Conservation (phyloP, 2,113 vertebrate species). For the Nanger granti region DNA sequence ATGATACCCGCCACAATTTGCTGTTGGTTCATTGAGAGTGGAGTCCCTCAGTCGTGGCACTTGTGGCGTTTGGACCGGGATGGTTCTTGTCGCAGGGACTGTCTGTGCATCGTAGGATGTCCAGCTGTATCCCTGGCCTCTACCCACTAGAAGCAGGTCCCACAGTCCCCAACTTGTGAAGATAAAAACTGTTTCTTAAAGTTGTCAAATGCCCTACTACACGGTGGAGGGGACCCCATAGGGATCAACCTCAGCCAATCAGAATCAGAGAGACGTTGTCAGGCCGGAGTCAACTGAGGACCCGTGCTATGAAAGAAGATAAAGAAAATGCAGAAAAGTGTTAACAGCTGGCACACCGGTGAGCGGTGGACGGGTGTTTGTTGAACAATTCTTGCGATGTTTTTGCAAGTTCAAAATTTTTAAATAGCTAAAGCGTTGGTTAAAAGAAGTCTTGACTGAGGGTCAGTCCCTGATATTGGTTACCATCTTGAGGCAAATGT, state of each 20-base stretch:
- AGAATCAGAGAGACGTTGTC: background rate
- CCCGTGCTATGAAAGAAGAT: background rate
- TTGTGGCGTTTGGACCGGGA: fast-evolving
- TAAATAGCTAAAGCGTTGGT: background rate
- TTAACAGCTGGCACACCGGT: fast-evolving
- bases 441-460: background rate
- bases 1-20: background rate
- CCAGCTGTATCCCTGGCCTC: background rate
- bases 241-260: background rate
- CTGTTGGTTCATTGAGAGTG: background rate
- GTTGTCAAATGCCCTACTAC: background rate
- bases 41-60: no score
- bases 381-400: background rate
- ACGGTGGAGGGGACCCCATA: background rate
- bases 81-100: fast-evolving
- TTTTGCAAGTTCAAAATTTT: background rate
- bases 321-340: background rate
- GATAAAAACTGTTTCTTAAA: background rate
- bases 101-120: background rate
- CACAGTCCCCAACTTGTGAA: background rate
- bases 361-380: background rate
- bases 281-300: background rate
- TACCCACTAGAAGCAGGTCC: background rate
- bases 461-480: background rate
- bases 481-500: background rate